phyloP scores from a whole-genome alignment of 2,113 vertebrate species.

The Pteronura brasiliensis region DNA sequence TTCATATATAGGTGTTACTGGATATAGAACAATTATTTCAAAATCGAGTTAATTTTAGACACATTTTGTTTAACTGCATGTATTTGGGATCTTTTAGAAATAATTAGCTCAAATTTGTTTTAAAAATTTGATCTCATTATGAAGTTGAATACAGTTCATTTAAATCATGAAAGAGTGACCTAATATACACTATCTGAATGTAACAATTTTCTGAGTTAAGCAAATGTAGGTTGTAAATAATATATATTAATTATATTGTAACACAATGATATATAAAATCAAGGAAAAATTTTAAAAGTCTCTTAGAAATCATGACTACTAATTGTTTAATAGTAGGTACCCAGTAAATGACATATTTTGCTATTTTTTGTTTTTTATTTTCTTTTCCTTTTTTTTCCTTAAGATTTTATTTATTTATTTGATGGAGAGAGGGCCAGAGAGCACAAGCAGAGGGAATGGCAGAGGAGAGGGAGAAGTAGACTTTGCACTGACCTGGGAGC shows the following conservation, averaged over 20 bases:
- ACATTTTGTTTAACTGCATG: background rate
- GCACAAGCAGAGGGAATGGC: too few relatives aligned
- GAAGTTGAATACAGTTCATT: background rate
- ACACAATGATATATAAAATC: background rate
- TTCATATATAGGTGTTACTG: background rate
- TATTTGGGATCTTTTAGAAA: background rate
- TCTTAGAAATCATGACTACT: background rate
- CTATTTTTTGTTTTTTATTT: background rate
- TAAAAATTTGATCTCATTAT: background rate
- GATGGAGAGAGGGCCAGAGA: too few relatives aligned
- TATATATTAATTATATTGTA: background rate
- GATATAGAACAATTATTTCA: background rate
- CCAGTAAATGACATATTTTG: background rate
- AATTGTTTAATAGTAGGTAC: background rate
- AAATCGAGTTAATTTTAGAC: background rate
- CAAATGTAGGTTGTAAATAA: background rate
- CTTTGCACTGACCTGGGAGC: too few relatives aligned
- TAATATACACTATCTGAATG: background rate
- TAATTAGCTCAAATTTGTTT: background rate
- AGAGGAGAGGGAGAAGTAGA: too few relatives aligned
- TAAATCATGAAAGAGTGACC: background rate
- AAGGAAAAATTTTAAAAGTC: background rate
- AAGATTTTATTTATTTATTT: too few relatives aligned
- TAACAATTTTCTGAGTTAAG: background rate
- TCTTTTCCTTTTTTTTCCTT: background rate